These are phyloP conservation scores for Heteropelma amictum DNA, from an alignment of 2,888 invertebrate species.

Conservation along the genomic window DNA sequence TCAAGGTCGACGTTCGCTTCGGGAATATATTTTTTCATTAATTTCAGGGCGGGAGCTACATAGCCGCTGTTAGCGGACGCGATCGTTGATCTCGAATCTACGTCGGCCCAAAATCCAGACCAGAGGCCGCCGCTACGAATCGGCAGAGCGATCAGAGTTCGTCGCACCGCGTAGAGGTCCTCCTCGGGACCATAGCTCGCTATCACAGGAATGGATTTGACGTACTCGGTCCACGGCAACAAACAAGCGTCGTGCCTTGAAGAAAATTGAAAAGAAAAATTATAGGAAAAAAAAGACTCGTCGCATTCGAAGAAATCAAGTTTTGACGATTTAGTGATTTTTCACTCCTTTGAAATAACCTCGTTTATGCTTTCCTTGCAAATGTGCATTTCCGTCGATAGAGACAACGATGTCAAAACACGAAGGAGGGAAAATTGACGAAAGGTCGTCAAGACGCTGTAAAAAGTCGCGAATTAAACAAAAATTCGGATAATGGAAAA, in stretches of 20 bases:
- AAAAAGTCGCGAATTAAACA: too few species aligned
- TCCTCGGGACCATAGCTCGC: conserved; percentile 70
- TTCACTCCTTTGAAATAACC: too few species aligned
- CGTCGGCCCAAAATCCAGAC: conserved; percentile 61
- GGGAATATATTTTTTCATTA: conserved; percentile 63
- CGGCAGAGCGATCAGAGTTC: conserved; percentile 70
- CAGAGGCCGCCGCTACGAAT: conserved; percentile 66
- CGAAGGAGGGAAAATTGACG: too few species aligned
- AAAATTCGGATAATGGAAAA: background rate
- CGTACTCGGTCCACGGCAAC: conserved; percentile 69
- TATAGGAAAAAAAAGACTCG: background rate
- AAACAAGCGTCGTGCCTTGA: conserved; percentile 74
- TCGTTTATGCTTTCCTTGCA: too few species aligned
- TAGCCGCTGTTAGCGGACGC: conserved; percentile 65
- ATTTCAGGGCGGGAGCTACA: conserved; percentile 63
- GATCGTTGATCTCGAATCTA: conserved; percentile 60
- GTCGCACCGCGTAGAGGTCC: conserved; percentile 71
- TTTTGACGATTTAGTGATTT: background rate
- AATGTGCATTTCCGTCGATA: background rate
- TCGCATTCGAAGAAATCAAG: background rate
- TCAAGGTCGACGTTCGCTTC: conserved; percentile 58
- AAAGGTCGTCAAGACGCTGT: too few species aligned
- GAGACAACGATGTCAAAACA: background rate
- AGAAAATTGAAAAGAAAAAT: conserved; percentile 26
- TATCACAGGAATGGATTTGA: conserved; percentile 72